phyloP scores from a whole-genome alignment of 2,113 vertebrate species.

The Melanerpes aurifrons region DNA sequence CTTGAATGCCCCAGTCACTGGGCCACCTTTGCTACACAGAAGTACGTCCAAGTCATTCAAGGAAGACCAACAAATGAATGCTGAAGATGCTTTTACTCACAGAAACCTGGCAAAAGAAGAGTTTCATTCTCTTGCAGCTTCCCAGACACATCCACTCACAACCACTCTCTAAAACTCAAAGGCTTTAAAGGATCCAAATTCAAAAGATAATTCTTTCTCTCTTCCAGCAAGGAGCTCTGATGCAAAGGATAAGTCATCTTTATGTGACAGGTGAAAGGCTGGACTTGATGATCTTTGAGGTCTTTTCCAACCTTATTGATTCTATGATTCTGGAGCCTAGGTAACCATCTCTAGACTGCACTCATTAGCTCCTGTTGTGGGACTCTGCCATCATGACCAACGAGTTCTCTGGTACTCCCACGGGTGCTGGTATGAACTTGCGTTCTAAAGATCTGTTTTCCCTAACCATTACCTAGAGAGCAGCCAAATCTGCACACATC shows the following conservation, averaged over 20 bases:
- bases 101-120: background rate
- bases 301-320: too few relatives aligned
- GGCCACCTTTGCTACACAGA: background rate
- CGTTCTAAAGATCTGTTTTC: background rate
- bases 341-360: background rate
- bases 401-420: background rate
- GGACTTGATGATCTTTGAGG: too few relatives aligned
- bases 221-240: background rate
- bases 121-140: background rate
- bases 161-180: background rate
- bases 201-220: background rate
- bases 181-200: background rate
- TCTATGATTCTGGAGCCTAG: background rate
- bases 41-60: background rate
- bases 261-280: background rate
- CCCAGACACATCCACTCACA: background rate
- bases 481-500: background rate
- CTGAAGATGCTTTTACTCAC: background rate
- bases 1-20: background rate
- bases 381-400: background rate
- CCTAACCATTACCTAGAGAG: background rate
- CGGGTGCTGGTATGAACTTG: accelerated
- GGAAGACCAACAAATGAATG: background rate
- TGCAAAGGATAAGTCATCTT: background rate
- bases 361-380: background rate